These are phyloP conservation scores for Saguinus imperator DNA, from an alignment of 2,113 vertebrate species.

Conservation along the genomic window DNA sequence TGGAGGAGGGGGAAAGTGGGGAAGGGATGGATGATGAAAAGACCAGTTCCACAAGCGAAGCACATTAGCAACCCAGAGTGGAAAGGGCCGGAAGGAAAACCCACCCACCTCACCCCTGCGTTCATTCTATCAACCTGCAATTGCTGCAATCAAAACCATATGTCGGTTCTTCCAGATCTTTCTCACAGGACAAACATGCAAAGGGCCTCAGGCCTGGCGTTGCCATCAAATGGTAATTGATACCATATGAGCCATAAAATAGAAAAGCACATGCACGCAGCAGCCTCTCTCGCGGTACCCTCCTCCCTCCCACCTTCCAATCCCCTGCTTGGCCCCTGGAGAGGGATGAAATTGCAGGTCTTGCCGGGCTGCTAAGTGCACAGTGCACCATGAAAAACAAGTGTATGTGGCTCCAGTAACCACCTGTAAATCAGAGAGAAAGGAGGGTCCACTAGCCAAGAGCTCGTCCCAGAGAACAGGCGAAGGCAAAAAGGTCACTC, in stretches of 20 bases:
- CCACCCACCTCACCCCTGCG: slow-evolving; percentile 92
- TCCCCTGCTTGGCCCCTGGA: slow-evolving; percentile 76
- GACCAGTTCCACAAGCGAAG: slow-evolving; percentile 83
- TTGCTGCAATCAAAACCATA: slow-evolving; percentile 93
- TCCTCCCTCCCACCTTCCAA: slow-evolving; percentile 29
- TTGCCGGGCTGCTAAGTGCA: slow-evolving; percentile 91
- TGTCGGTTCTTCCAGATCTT: slow-evolving; percentile 90
- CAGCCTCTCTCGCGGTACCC: slow-evolving; percentile 56
- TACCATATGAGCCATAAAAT: slow-evolving; percentile 90
- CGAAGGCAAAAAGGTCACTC: slow-evolving; percentile 72
- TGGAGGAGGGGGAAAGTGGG: neutral
- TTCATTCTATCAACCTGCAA: slow-evolving; percentile 97
- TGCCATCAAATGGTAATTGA: slow-evolving; percentile 93
- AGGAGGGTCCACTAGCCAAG: slow-evolving; percentile 56
- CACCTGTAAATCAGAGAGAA: slow-evolving; percentile 89
- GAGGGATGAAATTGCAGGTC: slow-evolving; percentile 85
- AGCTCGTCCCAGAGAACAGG: slow-evolving; percentile 49
- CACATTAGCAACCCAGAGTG: slow-evolving; percentile 82
- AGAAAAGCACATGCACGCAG: slow-evolving; percentile 80
- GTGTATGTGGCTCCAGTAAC: slow-evolving; percentile 85
- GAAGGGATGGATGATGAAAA: slow-evolving; percentile 84
- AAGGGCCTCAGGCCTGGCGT: slow-evolving; percentile 87
- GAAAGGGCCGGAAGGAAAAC: slow-evolving; percentile 95
- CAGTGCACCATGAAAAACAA: slow-evolving; percentile 91
- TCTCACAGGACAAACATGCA: slow-evolving; percentile 89